Evolutionary conservation across 2,888 invertebrate genomes (phyloP).

Genomic region (Holacanthella duospinosa): DNA sequence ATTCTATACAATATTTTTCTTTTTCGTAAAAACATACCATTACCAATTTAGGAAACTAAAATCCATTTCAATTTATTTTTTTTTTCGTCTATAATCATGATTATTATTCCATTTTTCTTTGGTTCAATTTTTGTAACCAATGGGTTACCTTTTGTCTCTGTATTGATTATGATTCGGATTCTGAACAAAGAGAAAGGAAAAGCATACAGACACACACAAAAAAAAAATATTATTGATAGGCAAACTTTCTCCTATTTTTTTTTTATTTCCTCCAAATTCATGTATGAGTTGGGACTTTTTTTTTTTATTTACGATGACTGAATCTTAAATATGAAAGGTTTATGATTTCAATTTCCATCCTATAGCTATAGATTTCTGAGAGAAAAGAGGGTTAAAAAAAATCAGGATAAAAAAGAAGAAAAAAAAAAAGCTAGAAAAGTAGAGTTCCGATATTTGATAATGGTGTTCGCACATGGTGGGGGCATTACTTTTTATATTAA

Average conservation of each 20-base stretch:
- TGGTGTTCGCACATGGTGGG: not conserved
- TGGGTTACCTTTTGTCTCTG: not conserved
- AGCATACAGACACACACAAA: too few species aligned
- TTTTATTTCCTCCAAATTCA: not conserved
- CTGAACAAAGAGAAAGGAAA: too few species aligned
- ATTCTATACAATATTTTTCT: not conserved
- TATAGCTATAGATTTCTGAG: not conserved
- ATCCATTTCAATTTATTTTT: too few species aligned
- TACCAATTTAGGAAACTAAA: not conserved
- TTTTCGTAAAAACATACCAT: not conserved
- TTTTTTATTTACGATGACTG: constrained; percentile 1
- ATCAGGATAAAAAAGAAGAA: too few species aligned
- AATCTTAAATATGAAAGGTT: constrained; percentile 3
- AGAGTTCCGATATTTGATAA: not conserved
- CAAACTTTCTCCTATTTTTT: not conserved
- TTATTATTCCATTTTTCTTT: not conserved
- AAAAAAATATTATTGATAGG: not conserved
- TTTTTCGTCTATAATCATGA: not conserved
- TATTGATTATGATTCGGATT: not conserved
- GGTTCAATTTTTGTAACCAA: not conserved
- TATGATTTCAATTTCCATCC: constrained; percentile 3
- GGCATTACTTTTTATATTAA: not conserved
- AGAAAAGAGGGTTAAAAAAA: not conserved
- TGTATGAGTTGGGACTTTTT: not conserved
- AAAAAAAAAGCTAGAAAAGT: not conserved